Conservation (phyloP, 1,140 invertebrate species). For the Drosophila burlai region DNA sequence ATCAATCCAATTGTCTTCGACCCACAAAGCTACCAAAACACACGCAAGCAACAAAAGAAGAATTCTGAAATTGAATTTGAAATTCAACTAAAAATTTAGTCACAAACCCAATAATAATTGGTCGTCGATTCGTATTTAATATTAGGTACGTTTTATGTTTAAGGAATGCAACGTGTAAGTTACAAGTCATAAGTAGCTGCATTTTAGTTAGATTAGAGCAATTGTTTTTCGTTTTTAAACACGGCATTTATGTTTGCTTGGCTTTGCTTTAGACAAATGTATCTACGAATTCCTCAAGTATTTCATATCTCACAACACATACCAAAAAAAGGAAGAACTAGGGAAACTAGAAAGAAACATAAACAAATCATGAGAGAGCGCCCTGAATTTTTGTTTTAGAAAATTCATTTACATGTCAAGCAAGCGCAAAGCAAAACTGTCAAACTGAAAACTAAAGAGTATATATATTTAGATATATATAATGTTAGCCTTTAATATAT, state of each 20-base stretch:
- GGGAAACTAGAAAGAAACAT: not conserved
- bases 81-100: slow-evolving; percentile 57
- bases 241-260: slow-evolving; percentile 68
- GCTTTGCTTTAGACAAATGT: slow-evolving; percentile 47
- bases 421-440: slow-evolving; percentile 65
- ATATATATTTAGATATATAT: slow-evolving; percentile 56
- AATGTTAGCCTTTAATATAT: slow-evolving; percentile 28
- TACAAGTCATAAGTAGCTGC: slow-evolving; percentile 44
- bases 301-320: slow-evolving; percentile 63
- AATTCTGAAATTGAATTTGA: slow-evolving; percentile 70
- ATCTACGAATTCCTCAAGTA: slow-evolving; percentile 60
- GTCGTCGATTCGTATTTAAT: slow-evolving; percentile 29
- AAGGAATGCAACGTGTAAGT: slow-evolving; percentile 47
- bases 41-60: slow-evolving; percentile 51
- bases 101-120: slow-evolving; percentile 29
- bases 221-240: slow-evolving; percentile 48
- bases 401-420: slow-evolving; percentile 71
- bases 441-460: slow-evolving; percentile 28
- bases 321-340: slow-evolving; percentile 16
- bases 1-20: slow-evolving; percentile 51
- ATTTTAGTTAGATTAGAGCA: slow-evolving; percentile 59
- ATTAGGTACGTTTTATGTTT: slow-evolving; percentile 33
- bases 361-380: slow-evolving; percentile 36
- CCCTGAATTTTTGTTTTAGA: slow-evolving; percentile 79
- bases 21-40: slow-evolving; percentile 13